Evolutionary conservation across 2,797 vertebrate species (phyloP).

Genomic region (Chelonia mydas): DNA sequence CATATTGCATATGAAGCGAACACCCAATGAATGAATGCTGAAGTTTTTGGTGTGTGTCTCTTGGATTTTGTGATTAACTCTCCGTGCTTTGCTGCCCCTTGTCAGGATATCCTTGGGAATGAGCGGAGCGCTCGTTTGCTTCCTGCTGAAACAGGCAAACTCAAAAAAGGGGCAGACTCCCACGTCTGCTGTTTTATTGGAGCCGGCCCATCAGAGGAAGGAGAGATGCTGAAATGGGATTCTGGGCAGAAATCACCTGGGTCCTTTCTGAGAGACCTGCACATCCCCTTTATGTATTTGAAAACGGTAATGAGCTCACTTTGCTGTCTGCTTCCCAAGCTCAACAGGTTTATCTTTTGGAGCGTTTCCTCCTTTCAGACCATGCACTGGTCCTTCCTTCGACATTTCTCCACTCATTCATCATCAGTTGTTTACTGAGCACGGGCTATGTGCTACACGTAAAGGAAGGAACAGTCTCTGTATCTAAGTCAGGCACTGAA

Average conservation of each 20-base stretch:
- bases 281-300: not conserved
- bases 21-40: not conserved
- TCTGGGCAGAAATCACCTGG: not conserved
- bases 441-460: not conserved
- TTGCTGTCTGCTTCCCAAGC: not conserved
- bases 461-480: not conserved
- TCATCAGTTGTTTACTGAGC: not conserved
- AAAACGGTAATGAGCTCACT: not conserved
- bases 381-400: not conserved
- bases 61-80: not conserved
- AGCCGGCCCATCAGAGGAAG: not conserved
- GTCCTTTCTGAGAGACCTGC: not conserved
- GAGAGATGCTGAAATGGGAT: not conserved
- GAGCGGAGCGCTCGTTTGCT: not conserved
- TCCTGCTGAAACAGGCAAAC: not conserved
- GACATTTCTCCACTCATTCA: not conserved
- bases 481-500: not conserved
- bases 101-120: not conserved
- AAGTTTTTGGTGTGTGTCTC: not conserved
- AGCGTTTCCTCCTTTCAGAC: not conserved
- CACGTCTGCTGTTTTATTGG: not conserved
- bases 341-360: not conserved
- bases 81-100: not conserved
- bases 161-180: not conserved
- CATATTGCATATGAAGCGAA: not conserved